Evolutionary conservation across 2,113 vertebrate species (phyloP).

Genomic region (Bucco capensis): DNA sequence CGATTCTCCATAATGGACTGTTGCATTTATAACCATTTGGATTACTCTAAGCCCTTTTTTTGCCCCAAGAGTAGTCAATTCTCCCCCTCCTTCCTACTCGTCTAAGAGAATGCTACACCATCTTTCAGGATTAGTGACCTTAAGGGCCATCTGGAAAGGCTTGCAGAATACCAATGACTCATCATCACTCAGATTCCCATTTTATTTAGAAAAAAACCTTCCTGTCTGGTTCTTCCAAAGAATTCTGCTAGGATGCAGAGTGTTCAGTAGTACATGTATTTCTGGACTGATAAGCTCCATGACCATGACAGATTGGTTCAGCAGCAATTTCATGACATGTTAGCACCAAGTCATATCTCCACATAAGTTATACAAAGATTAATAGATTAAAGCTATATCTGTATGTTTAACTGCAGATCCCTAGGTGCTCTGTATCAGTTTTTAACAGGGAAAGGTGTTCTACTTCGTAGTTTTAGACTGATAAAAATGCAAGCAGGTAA

Average conservation of each 20-base stretch:
- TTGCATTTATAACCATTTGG: not conserved
- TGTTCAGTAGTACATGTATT: not conserved
- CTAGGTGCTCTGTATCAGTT: not conserved
- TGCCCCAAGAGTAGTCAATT: not conserved
- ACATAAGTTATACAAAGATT: not conserved
- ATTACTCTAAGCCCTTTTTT: not conserved
- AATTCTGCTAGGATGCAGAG: not conserved
- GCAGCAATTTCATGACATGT: not conserved
- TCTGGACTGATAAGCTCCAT: not conserved
- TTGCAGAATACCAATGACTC: not conserved
- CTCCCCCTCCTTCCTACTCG: not conserved
- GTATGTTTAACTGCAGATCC: not conserved
- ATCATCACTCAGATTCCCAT: rapidly evolving
- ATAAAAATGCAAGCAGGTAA: not conserved
- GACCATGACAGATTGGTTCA: not conserved
- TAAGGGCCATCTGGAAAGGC: not conserved
- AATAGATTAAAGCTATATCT: not conserved
- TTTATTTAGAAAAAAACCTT: not conserved
- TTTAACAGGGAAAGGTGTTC: not conserved
- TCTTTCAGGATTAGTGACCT: not conserved
- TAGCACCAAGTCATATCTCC: not conserved
- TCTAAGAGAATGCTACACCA: not conserved
- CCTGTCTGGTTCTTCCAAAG: not conserved
- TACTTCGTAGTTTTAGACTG: not conserved
- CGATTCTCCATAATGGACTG: not conserved